A percentile compares a stretch with the other conserved stretches of the same genome.
Evolutionary conservation across 2,888 invertebrate species (phyloP).

Genomic region (Ormia ochracea): DNA sequence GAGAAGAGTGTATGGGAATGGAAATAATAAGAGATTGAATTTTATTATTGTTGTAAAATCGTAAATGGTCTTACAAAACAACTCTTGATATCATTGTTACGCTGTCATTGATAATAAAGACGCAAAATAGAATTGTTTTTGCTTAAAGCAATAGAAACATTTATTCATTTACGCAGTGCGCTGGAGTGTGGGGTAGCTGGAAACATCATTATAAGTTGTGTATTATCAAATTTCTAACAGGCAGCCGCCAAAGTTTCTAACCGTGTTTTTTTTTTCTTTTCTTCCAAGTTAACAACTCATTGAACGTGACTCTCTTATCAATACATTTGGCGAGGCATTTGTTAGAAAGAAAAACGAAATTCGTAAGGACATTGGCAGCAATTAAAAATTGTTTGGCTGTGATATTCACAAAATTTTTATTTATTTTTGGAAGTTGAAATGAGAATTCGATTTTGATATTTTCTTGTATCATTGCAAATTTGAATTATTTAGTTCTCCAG

Average conservation of each 20-base stretch:
- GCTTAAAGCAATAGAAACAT: slow-evolving; percentile 40
- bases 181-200: not conserved
- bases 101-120: slow-evolving; percentile 74
- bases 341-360: slow-evolving; percentile 41
- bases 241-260: slow-evolving; percentile 47
- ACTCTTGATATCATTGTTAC: slow-evolving; percentile 52
- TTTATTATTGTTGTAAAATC: slow-evolving; percentile 38
- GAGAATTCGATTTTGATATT: slow-evolving; percentile 53
- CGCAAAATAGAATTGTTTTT: slow-evolving; percentile 69
- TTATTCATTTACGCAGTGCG: not conserved
- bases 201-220: slow-evolving; percentile 39
- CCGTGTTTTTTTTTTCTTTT: not conserved
- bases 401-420: not conserved
- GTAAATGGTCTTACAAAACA: slow-evolving; percentile 44
- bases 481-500: slow-evolving; percentile 40
- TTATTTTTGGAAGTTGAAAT: slow-evolving; percentile 12
- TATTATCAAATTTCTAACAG: slow-evolving; percentile 44
- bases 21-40: not conserved
- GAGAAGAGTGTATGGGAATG: not conserved
- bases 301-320: slow-evolving; percentile 73
- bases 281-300: slow-evolving; percentile 59
- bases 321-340: slow-evolving; percentile 62
- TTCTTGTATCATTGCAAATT: slow-evolving; percentile 31
- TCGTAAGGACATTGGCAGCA: slow-evolving; percentile 55
- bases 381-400: slow-evolving; percentile 55